Percentiles rank a stretch among this genome's conserved stretches.
These are phyloP conservation scores for Gari tellinella DNA, from an alignment of 2,888 invertebrate genomes.

Conservation along the genomic window DNA sequence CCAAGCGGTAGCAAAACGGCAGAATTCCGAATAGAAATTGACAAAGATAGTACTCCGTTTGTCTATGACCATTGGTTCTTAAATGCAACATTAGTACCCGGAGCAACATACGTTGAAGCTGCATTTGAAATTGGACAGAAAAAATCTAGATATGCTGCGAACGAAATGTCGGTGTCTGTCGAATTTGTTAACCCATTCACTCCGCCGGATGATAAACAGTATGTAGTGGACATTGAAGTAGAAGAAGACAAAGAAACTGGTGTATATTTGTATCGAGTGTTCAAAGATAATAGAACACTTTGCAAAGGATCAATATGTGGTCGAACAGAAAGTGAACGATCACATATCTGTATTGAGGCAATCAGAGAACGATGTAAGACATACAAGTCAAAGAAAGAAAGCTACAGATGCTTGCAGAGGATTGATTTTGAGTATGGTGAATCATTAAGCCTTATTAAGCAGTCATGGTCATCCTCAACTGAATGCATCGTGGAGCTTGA, in stretches of 20 bases:
- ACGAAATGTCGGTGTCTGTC: slow-evolving; percentile 7
- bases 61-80: slow-evolving; percentile 54
- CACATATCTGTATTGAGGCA: slow-evolving; percentile 11
- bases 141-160: not conserved
- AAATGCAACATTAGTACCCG: slow-evolving; percentile 46
- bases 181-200: slow-evolving; percentile 16
- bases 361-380: slow-evolving; percentile 13
- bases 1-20: not conserved
- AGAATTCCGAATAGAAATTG: slow-evolving; percentile 28
- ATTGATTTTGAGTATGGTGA: slow-evolving; percentile 40
- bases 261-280: not conserved
- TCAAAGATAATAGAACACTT: slow-evolving; percentile 2
- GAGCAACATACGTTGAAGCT: slow-evolving; percentile 53
- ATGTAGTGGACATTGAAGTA: not conserved
- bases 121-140: slow-evolving; percentile 38
- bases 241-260: not conserved
- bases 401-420: slow-evolving; percentile 25
- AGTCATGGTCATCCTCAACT: slow-evolving; percentile 29
- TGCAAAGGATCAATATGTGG: not conserved
- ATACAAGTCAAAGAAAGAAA: slow-evolving; percentile 6
- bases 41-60: slow-evolving; percentile 36
- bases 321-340: not conserved
- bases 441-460: slow-evolving; percentile 16
- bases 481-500: slow-evolving; percentile 53
- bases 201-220: not conserved